Conservation (phyloP, 2,888 invertebrate genomes). For the Erebia ligea region DNA sequence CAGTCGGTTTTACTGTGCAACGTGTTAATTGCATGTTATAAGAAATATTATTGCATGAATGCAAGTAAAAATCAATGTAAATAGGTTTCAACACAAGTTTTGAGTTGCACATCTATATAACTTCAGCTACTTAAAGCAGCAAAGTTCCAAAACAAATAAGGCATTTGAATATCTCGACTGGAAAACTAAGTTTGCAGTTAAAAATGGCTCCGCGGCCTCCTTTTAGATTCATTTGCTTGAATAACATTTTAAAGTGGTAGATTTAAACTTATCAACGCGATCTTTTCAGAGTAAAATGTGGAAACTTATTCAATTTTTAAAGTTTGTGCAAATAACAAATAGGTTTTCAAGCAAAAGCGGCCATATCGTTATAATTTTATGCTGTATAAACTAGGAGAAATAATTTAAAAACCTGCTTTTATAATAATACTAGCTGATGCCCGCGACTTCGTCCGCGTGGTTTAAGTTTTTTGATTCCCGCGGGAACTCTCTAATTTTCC, state of each 20-base stretch:
- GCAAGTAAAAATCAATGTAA: constrained; percentile 17
- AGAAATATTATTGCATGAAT: too few species aligned
- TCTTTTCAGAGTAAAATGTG: constrained; percentile 33
- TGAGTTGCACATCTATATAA: constrained; percentile 24
- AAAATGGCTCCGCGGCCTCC: constrained; percentile 40
- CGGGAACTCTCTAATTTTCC: too few species aligned
- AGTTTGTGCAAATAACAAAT: constrained; percentile 19
- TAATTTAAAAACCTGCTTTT: too few species aligned
- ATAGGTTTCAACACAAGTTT: constrained; percentile 22
- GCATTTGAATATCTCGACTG: constrained; percentile 48
- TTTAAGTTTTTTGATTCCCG: too few species aligned
- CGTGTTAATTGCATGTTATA: too few species aligned
- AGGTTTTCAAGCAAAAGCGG: background rate
- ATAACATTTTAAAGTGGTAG: constrained; percentile 37
- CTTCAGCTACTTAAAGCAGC: constrained; percentile 42
- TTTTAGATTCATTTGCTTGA: constrained; percentile 38
- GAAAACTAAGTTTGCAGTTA: constrained; percentile 40
- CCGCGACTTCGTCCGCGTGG: too few species aligned
- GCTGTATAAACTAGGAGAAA: too few species aligned
- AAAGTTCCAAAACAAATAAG: constrained; percentile 52
- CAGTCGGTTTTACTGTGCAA: too few species aligned
- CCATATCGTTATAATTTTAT: background rate
- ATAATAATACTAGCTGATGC: too few species aligned
- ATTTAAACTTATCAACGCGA: constrained; percentile 35
- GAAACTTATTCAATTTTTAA: constrained; percentile 32